Conservation (phyloP, 2,113 vertebrate genomes). For the Odontesthes bonariensis region DNA sequence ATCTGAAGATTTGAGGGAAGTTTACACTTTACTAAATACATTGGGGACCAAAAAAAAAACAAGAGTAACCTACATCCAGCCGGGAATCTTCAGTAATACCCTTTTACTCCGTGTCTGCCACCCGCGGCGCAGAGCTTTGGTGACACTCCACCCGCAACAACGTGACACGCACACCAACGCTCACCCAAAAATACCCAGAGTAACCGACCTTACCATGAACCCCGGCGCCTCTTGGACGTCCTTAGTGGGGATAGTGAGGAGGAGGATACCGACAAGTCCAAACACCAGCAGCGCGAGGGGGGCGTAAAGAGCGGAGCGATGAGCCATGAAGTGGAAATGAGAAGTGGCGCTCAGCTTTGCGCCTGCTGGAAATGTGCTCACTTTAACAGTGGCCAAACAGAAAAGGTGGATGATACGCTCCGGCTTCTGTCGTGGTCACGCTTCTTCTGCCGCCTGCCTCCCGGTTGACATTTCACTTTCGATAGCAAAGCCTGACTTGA, state of each 20-base stretch:
- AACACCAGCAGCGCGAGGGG: conserved; percentile 80
- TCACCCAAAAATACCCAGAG: conserved; percentile 13
- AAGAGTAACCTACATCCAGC: neutral
- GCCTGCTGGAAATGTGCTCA: neutral
- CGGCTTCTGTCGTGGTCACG: conserved; percentile 4
- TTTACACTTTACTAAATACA: too few species aligned
- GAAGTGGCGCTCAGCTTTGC: conserved; percentile 5
- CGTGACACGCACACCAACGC: neutral
- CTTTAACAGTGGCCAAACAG: neutral
- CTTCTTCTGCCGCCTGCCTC: conserved; percentile 43
- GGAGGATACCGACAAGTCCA: conserved; percentile 84
- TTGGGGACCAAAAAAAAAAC: neutral
- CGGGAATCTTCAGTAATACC: neutral
- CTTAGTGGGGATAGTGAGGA: conserved; percentile 85
- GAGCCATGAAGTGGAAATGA: conserved; percentile 64
- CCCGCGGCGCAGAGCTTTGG: neutral
- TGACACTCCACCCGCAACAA: neutral
- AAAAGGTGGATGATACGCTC: conserved; percentile 1
- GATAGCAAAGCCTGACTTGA: conserved; percentile 20
- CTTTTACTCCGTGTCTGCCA: neutral
- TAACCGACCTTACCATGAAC: conserved; percentile 85
- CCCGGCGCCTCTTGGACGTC: conserved; percentile 82
- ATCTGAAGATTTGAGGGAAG: neutral
- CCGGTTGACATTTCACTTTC: conserved; percentile 55
- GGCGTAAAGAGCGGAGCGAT: conserved; percentile 43